A percentile compares a stretch with the other conserved stretches of the same genome.
Evolutionary conservation across 2,113 vertebrate genomes (phyloP).

Genomic region (Pseudolaguvia tuberculata): DNA sequence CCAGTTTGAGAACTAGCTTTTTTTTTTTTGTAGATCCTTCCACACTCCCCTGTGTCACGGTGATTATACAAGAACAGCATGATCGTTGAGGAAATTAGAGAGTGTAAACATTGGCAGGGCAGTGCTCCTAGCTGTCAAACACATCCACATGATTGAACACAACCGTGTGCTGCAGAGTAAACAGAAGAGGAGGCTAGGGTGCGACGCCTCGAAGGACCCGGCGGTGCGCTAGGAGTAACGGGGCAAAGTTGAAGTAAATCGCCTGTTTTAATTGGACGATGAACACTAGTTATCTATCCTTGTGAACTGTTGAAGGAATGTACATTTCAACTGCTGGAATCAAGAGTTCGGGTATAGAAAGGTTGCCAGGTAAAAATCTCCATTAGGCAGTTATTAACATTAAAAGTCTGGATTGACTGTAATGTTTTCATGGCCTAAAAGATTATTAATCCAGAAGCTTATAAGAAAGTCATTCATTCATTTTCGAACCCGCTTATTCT

Average conservation of each 20-base stretch:
- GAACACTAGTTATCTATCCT: background rate
- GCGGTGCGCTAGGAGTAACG: slow-evolving; percentile 27
- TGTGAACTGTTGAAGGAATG: background rate
- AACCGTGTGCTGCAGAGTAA: slow-evolving; percentile 69
- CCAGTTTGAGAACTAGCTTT: slow-evolving; percentile 22
- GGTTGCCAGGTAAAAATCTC: background rate
- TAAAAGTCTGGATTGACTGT: background rate
- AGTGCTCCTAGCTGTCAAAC: slow-evolving; percentile 72
- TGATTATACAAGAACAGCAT: slow-evolving; percentile 66
- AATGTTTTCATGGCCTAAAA: background rate
- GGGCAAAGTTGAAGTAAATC: slow-evolving; percentile 19
- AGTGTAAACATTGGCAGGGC: slow-evolving; percentile 70
- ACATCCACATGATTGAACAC: slow-evolving; percentile 71
- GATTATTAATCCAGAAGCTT: too few relatives aligned
- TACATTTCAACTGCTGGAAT: background rate
- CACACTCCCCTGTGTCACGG: slow-evolving; percentile 47
- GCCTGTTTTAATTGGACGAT: slow-evolving; percentile 17
- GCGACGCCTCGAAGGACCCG: slow-evolving; percentile 48
- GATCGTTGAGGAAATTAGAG: slow-evolving; percentile 60
- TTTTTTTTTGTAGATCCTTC: slow-evolving; percentile 32
- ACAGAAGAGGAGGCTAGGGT: slow-evolving; percentile 60
- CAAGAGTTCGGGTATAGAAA: background rate
- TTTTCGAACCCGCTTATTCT: too few relatives aligned
- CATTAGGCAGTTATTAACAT: background rate
- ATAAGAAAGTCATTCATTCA: too few relatives aligned